phyloP scores from a whole-genome alignment of 2,113 vertebrate genomes.

The Azemiops feae region DNA sequence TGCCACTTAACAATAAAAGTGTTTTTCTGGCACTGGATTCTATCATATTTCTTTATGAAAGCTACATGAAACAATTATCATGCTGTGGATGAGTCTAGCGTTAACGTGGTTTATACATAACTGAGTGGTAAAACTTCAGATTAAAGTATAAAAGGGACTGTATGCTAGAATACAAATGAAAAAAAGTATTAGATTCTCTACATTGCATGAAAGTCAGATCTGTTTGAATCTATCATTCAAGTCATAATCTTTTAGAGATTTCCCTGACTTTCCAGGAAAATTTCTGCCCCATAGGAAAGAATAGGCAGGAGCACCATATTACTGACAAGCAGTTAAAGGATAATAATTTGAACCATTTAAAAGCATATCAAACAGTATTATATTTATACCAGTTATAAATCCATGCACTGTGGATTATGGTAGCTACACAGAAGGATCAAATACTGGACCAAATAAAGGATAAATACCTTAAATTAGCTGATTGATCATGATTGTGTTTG shows the following conservation, averaged over 20 bases:
- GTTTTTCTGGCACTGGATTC: not conserved
- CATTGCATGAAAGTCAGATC: slow-evolving; percentile 57
- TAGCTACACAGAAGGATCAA: not conserved
- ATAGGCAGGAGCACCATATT: slow-evolving; percentile 34
- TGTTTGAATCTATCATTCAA: slow-evolving; percentile 65
- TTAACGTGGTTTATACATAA: slow-evolving; percentile 46
- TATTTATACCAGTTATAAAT: slow-evolving; percentile 19
- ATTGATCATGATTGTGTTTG: not conserved
- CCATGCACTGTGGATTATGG: not conserved
- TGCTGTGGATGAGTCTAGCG: slow-evolving; percentile 42
- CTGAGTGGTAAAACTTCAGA: slow-evolving; percentile 51
- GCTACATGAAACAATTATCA: slow-evolving; percentile 13
- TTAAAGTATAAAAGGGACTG: slow-evolving; percentile 53
- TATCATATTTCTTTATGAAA: not conserved
- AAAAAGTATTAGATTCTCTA: slow-evolving; percentile 61
- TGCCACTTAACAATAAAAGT: not conserved
- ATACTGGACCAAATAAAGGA: not conserved
- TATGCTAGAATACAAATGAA: slow-evolving; percentile 64
- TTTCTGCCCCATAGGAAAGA: slow-evolving; percentile 59
- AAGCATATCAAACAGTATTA: slow-evolving; percentile 56
- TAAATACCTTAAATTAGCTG: not conserved
- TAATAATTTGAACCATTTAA: slow-evolving; percentile 58
- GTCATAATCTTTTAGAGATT: slow-evolving; percentile 65
- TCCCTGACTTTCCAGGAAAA: slow-evolving; percentile 64
- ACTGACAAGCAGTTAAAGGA: slow-evolving; percentile 47